Conservation (phyloP, 2,888 invertebrate species). For the Agrenia bidenticulata region DNA sequence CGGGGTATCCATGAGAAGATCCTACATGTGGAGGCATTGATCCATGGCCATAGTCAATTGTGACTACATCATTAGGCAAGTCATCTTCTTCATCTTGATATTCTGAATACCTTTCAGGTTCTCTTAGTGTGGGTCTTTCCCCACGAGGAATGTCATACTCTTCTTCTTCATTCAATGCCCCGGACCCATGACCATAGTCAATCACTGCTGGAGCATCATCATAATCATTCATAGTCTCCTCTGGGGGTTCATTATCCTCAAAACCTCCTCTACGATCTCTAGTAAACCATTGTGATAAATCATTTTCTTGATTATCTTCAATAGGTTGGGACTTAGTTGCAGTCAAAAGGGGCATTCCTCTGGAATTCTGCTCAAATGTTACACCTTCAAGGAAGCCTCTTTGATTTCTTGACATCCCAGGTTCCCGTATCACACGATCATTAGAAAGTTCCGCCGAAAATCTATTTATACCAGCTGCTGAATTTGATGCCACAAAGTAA, state of each 20-base stretch:
- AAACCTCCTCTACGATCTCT: constrained; percentile 30
- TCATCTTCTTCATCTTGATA: constrained; percentile 29
- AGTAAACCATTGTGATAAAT: constrained; percentile 31
- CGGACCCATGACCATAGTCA: constrained; percentile 44
- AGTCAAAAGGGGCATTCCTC: constrained; percentile 28
- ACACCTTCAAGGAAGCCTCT: neutral
- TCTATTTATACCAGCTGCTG: neutral
- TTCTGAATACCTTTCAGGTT: constrained; percentile 16
- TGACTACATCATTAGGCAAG: constrained; percentile 37
- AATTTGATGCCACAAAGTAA: neutral
- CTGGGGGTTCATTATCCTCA: constrained; percentile 1
- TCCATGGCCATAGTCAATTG: constrained; percentile 51
- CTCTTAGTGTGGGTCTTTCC: constrained; percentile 20
- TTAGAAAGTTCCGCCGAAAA: neutral
- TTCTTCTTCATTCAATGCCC: neutral
- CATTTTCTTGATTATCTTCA: constrained; percentile 18
- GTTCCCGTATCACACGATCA: neutral
- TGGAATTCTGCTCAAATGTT: constrained; percentile 27
- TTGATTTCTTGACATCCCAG: neutral
- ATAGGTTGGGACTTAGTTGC: constrained; percentile 25
- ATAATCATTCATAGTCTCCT: constrained; percentile 18
- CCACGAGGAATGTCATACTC: constrained; percentile 40
- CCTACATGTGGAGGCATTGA: neutral
- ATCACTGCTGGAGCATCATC: constrained; percentile 42
- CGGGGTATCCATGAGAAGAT: neutral